Evolutionary conservation across 2,113 vertebrate genomes (phyloP), one percentile per base, ranked within the genome.

Genomic region (Epinephelus moara): DNA sequence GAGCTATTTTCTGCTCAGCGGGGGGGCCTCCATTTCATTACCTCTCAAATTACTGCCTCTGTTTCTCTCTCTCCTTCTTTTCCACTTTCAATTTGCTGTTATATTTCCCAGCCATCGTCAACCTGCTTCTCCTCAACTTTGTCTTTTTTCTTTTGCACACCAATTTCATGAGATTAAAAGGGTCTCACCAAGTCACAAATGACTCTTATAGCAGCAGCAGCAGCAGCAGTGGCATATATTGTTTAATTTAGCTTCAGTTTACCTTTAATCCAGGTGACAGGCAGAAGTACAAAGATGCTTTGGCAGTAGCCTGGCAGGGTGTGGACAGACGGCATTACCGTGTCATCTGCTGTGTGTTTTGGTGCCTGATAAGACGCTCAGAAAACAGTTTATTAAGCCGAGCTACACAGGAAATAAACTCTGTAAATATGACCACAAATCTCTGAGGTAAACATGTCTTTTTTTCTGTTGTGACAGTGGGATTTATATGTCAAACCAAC

Each of bases 1-100:
- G 25, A 91, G 78, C 78, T 85, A 83, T 86, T 86, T 70, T 59
- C 88, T 67, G 59, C 91, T 62, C 85, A 57, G 82, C 61, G 6
- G 85, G 84, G 9, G 84, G 47, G 70, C 52, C 74, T 78, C 61
- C 73, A 15, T 82, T 75, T 85, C 79, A 64, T 82, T 87, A 66
- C 62, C 30, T 52, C 56, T 75, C 66, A 71, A 79, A 87, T 87
- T 25, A 74, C 71, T 9, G 19, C 37, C 67, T 57, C 7, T 55
- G 25, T 56, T 60, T 71, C 69, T 52, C 17, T 56, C 17, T 50
- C 33, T 25, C 25, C 10, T 4, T 70, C 1, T 52, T 53, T 50
- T 55, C 25, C 61, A 17, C 60, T 15, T 78, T 55, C 61, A 21
- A 9, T 56, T 75, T 73, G 50, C 67, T 52, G 75, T 66, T 52